A percentile compares a stretch with the other conserved stretches of the same genome.
Evolutionary conservation across 2,888 invertebrate genomes (phyloP).

Genomic region (Phasia obesa): DNA sequence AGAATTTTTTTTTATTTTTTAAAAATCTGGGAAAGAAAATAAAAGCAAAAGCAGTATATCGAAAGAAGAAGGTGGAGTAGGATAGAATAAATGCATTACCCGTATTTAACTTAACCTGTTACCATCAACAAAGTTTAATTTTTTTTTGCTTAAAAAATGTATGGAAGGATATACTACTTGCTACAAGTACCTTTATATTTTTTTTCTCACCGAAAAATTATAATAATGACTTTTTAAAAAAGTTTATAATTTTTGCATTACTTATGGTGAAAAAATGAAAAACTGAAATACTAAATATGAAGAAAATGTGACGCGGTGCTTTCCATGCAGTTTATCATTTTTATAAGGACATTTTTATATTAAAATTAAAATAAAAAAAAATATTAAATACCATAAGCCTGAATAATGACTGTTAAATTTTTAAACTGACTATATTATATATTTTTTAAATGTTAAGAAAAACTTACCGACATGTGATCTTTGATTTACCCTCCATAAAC

Average conservation of each 20-base stretch:
- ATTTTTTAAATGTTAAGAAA: neutral
- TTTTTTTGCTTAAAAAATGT: slow-evolving; percentile 21
- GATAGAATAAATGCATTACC: slow-evolving; percentile 61
- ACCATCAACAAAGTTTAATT: slow-evolving; percentile 66
- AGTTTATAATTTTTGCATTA: slow-evolving; percentile 67
- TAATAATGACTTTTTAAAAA: slow-evolving; percentile 70
- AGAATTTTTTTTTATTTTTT: slow-evolving; percentile 17
- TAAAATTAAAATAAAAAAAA: slow-evolving; percentile 20
- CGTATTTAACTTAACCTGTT: slow-evolving; percentile 69
- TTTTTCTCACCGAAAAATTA: slow-evolving; percentile 43
- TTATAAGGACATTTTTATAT: slow-evolving; percentile 64
- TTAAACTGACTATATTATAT: slow-evolving; percentile 45
- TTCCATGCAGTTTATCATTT: slow-evolving; percentile 69
- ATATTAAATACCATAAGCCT: slow-evolving; percentile 61
- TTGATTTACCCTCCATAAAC: slow-evolving; percentile 86
- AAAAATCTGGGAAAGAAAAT: slow-evolving; percentile 26
- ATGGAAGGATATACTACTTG: slow-evolving; percentile 29
- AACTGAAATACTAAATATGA: slow-evolving; percentile 17
- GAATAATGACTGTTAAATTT: slow-evolving; percentile 59
- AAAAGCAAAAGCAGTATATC: slow-evolving; percentile 6
- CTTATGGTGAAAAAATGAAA: slow-evolving; percentile 25
- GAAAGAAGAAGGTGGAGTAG: neutral
- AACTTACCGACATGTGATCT: slow-evolving; percentile 84
- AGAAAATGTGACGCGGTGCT: slow-evolving; percentile 62
- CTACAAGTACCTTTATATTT: slow-evolving; percentile 2